Base-by-base conservation (phyloP, 30 jellyfish, hydroid and myxozoan species). In the Turritopsis dohrnii region DNA sequence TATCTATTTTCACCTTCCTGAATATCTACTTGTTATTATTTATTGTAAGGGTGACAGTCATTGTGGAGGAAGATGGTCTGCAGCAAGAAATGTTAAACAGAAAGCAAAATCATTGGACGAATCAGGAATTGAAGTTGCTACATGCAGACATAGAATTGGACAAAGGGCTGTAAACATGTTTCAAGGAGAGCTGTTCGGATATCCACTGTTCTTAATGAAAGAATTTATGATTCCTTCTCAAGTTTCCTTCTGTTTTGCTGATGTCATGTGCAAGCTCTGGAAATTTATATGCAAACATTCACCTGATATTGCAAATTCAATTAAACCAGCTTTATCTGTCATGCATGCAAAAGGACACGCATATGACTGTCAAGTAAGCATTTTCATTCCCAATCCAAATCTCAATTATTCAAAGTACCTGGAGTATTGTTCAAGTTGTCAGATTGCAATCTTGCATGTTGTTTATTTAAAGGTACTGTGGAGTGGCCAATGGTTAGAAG, bases 181-280 rank as follows among this genome's bases (percentile, higher is more conserved):
- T 66, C 74, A 75, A 17, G 88, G 88, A 81, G 88, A 81, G 69
- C 88, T 22, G 52, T 79, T 26, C 20, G 84, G 86, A 20, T 79
- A 79, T 28, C 19, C 86, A 27, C 81, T 79, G n/a, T 79, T 79
- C 53, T 23, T 79, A 71, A 66, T 26, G 21, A 29, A 79, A 81
- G 52, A 16, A 21, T 71, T 79, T 20, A 16, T 71, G 54, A 28
- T 22, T 21, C 24, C 86, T 52, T 24, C 24, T 17, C 81, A 25
- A 20, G 54, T 79, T 81, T 16, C 21, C n/a, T 79, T 79, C 53
- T 26, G 52, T 29, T 79, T 66, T 66, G 79, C 52, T 18, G 86
- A 79, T 28, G 54, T 79, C 30, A 85, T 85, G 93, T 76, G 93
- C 65, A 85, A 77, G 30, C 79, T 74, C 53, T 85, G 93, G 93